Evolutionary conservation across 53 echinoderm and acorn worm genomes (phyloP).

Genomic region (Antedon mediterranea): DNA sequence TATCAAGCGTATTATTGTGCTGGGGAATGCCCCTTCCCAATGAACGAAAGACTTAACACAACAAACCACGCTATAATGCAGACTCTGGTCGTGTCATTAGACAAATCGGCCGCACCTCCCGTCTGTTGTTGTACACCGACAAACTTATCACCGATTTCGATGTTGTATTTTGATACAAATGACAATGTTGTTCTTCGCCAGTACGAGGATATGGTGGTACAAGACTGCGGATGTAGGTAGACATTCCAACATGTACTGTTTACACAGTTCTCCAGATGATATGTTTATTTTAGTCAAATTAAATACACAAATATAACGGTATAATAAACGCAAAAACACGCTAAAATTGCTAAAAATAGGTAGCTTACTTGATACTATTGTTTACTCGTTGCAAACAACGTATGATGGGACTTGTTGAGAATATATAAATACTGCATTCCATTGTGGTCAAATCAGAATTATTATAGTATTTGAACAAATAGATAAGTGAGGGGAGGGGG

Average conservation of each 20-base stretch:
- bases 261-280: neutral
- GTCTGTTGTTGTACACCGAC: conserved; percentile 96
- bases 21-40: conserved; percentile 87
- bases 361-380: too few species aligned
- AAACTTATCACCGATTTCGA: conserved; percentile 76
- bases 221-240: conserved; percentile 79
- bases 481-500: too few species aligned
- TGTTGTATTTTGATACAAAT: conserved; percentile 89
- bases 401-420: too few species aligned
- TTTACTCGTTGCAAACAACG: too few species aligned
- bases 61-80: conserved; percentile 98
- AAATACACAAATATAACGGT: neutral
- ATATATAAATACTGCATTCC: too few species aligned
- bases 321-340: neutral
- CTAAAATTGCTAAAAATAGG: neutral
- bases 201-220: conserved; percentile 97
- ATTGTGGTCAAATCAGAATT: too few species aligned
- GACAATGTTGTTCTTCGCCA: conserved; percentile 91
- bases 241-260: neutral
- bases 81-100: conserved; percentile 67
- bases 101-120: conserved; percentile 43
- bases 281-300: neutral
- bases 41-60: conserved; percentile 69
- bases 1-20: conserved; percentile 93
- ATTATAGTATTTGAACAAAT: too few species aligned